phyloP scores from a whole-genome alignment of 1,140 invertebrate species.

The Archivesica marissinica region DNA sequence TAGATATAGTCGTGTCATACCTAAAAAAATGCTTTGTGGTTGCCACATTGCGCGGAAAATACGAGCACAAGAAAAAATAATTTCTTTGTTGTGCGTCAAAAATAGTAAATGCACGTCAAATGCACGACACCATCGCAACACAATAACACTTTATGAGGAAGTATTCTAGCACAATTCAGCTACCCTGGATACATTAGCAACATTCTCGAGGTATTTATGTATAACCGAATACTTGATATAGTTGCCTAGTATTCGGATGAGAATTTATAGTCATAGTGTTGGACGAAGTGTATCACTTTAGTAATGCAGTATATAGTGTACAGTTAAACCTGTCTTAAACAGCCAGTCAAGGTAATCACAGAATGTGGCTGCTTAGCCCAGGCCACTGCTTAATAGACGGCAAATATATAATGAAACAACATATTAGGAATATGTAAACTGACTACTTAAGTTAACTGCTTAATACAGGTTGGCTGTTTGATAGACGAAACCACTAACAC shows the following conservation, averaged over 20 bases:
- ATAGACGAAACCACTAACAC: too few relatives aligned
- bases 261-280: neutral
- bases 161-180: neutral
- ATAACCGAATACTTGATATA: neutral
- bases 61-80: neutral
- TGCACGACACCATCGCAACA: constrained; percentile 1
- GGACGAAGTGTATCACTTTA: neutral
- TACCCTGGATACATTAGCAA: constrained; percentile 34
- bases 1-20: too few relatives aligned
- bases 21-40: neutral
- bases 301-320: neutral
- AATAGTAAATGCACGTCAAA: constrained; percentile 1
- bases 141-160: neutral
- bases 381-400: too few relatives aligned
- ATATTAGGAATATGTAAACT: too few relatives aligned
- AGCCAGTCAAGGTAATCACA: too few relatives aligned
- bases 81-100: constrained; percentile 26
- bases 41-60: neutral
- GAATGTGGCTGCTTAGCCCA: too few relatives aligned
- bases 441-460: too few relatives aligned
- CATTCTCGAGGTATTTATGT: constrained; percentile 28
- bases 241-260: neutral
- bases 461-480: too few relatives aligned
- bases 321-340: too few relatives aligned
- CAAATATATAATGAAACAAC: too few relatives aligned